Percentiles rank a stretch among this genome's conserved stretches.
phyloP scores from a whole-genome alignment of 2,888 invertebrate species.

The Pyralis farinalis region DNA sequence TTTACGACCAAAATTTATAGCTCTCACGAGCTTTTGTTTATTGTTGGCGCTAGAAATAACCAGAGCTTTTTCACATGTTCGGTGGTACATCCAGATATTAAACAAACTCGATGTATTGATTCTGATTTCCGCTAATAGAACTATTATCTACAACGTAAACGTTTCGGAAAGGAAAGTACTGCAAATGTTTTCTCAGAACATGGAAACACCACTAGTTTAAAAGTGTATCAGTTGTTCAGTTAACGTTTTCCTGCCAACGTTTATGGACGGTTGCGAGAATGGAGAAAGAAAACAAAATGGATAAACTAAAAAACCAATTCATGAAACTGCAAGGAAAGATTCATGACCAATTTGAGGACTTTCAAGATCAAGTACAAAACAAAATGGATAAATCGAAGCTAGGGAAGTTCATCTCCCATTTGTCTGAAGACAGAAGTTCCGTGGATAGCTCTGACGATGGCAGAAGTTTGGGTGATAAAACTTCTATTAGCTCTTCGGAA shows the following conservation, averaged over 20 bases:
- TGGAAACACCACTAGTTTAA: too few relatives aligned
- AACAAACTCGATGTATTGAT: too few relatives aligned
- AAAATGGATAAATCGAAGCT: constrained; percentile 54
- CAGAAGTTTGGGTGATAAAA: constrained; percentile 20
- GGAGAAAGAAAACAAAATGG: constrained; percentile 60
- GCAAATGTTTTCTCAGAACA: too few relatives aligned
- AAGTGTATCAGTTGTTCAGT: neutral
- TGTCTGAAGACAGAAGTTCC: constrained; percentile 59
- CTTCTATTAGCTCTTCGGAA: constrained; percentile 33
- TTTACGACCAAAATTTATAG: too few relatives aligned
- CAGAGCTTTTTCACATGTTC: too few relatives aligned
- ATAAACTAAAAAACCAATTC: constrained; percentile 50
- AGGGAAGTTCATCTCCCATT: constrained; percentile 52
- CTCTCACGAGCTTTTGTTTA: too few relatives aligned
- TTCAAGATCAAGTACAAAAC: constrained; percentile 67
- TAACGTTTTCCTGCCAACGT: neutral
- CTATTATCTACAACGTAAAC: too few relatives aligned
- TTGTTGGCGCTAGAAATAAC: too few relatives aligned
- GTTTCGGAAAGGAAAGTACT: too few relatives aligned
- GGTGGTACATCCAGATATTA: too few relatives aligned
- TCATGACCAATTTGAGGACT: constrained; percentile 63
- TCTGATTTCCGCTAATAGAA: too few relatives aligned
- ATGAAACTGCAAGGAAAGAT: constrained; percentile 63
- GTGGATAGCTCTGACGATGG: constrained; percentile 33
- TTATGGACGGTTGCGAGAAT: constrained; percentile 25